Evolutionary conservation across 35 echinoderm and acorn worm genomes (phyloP), one percentile per base, ranked within the genome.

Genomic region (Amphiura filiformis): DNA sequence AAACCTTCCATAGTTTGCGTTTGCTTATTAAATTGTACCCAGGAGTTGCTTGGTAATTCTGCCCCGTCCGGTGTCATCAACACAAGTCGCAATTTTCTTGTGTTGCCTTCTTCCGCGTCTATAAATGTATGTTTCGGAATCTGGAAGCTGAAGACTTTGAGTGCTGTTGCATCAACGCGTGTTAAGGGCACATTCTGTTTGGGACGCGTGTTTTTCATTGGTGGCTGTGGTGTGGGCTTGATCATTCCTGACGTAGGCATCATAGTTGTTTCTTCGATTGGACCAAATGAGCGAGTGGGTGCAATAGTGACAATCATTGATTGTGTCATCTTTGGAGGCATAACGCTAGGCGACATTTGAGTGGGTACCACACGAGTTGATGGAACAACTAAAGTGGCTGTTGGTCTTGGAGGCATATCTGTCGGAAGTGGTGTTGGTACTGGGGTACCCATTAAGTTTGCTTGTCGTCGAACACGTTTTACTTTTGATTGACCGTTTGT

Each of bases 81-180:
- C 39, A 65, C 26, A 0, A 95, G 34, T 22, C 36, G 35, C 37
- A 95, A 86, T 5, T 95, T 81, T 81, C 81, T 86, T 9, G 94
- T 95, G 39, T 91, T 33, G 31, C 94, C 94, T 81, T 95, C 94
- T 86, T 95, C 90, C 30, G n/a, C 26, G 88, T 95, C 94, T 56
- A 65, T 35, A 37, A 95, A 95, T 1, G 83, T 91, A 86, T 95
- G 82, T 26, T 44, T 79, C 32, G 86, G 94, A 17, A 95, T 87
- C 17, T 78, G 34, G 78, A 86, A 95, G 82, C 77, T 36, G 20
- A 95, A 39, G 13, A 82, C 38, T 31, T 80, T 87, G 13, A 86
- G 86, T 38, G 81, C 78, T 52, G 38, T 33, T 12, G 78, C 94
- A 56, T 89, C 82, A 31, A 95, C 40, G 13, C 89, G 65, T 42